phyloP scores from a whole-genome alignment of 2,113 vertebrate genomes.

The Tichodroma muraria region DNA sequence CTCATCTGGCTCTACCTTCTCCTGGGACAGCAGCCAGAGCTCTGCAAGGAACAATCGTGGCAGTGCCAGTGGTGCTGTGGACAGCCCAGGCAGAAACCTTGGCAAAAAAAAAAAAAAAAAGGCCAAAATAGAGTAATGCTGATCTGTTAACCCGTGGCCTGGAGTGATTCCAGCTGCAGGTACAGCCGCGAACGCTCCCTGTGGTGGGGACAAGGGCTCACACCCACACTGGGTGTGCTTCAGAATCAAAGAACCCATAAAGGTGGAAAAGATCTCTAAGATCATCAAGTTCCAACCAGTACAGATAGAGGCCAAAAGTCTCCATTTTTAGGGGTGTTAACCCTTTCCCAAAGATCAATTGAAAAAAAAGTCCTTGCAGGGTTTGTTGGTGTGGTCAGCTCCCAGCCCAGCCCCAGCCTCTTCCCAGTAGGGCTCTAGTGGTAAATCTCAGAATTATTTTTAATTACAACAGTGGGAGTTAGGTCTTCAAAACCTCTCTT shows the following conservation, averaged over 20 bases:
- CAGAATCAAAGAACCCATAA: neutral
- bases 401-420: neutral
- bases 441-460: neutral
- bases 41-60: neutral
- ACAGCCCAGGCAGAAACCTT: neutral
- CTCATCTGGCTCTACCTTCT: neutral
- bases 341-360: neutral
- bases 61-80: neutral
- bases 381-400: neutral
- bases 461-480: neutral
- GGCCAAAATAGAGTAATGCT: neutral
- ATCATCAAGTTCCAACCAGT: neutral
- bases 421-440: neutral
- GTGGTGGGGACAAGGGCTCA: neutral
- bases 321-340: neutral
- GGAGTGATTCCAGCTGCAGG: neutral
- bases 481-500: neutral
- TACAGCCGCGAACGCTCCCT: neutral
- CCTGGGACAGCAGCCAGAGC: neutral
- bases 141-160: neutral
- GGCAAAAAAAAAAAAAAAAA: neutral
- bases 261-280: neutral
- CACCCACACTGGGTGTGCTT: too few species aligned
- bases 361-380: neutral
- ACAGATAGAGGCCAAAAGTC: neutral